These are phyloP conservation scores for Aethes cnicana DNA, from an alignment of 2,888 invertebrate species.

Conservation along the genomic window DNA sequence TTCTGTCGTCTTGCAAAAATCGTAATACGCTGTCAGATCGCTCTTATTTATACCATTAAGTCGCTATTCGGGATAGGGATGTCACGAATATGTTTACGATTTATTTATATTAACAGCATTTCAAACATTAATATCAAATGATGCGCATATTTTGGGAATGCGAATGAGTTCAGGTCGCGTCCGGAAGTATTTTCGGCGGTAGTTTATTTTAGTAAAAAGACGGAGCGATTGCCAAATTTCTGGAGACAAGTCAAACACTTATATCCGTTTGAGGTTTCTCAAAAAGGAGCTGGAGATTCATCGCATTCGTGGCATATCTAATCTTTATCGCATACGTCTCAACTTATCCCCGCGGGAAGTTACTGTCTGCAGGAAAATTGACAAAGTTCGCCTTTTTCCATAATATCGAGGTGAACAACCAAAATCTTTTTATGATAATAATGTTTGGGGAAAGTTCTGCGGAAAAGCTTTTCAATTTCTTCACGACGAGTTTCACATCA, in stretches of 20 bases:
- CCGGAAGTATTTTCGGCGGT: too few species aligned
- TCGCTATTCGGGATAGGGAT: constrained; percentile 28
- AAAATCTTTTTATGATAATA: constrained; percentile 40
- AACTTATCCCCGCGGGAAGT: constrained; percentile 48
- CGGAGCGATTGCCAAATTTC: too few species aligned
- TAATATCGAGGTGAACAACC: constrained; percentile 44
- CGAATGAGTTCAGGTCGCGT: too few species aligned
- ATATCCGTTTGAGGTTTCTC: too few species aligned
- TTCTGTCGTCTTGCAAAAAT: constrained; percentile 18
- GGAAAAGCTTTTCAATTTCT: constrained; percentile 34
- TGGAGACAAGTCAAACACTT: too few species aligned
- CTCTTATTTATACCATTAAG: constrained; percentile 31
- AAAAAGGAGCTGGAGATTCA: too few species aligned
- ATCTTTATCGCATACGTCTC: constrained; percentile 41
- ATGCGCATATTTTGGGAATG: too few species aligned
- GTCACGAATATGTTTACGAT: too few species aligned
- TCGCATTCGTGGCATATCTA: too few species aligned
- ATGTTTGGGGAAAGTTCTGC: constrained; percentile 33
- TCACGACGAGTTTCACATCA: constrained; percentile 21
- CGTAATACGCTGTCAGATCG: constrained; percentile 12
- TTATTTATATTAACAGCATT: too few species aligned
- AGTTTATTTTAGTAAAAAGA: too few species aligned
- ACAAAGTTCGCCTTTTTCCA: constrained; percentile 49
- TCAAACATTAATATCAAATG: too few species aligned
- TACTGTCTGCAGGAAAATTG: constrained; percentile 49